Percentiles rank a stretch among this genome's conserved stretches.
phyloP scores from a whole-genome alignment of 2,797 vertebrate species.

The Rallus crepitans region DNA sequence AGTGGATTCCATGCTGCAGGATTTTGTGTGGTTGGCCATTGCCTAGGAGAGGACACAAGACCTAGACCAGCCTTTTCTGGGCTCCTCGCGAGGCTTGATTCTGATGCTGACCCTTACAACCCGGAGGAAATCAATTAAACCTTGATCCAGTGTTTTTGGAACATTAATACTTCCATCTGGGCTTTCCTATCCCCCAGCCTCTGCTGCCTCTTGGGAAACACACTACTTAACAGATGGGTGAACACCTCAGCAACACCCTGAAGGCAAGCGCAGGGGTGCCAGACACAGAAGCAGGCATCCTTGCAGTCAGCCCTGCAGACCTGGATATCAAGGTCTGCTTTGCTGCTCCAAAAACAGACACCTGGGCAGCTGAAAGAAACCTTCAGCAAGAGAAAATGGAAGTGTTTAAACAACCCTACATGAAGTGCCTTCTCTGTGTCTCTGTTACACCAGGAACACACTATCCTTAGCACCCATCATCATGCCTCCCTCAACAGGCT shows the following conservation, averaged over 20 bases:
- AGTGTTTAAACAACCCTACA: fast-evolving
- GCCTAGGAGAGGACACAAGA: neutral
- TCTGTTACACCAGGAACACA: neutral
- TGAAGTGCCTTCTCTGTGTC: neutral
- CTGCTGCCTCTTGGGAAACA: neutral
- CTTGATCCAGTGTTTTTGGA: neutral
- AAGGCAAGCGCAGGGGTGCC: neutral
- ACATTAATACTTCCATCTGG: neutral
- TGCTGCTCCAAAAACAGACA: neutral
- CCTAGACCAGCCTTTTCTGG: neutral
- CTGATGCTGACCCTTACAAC: neutral
- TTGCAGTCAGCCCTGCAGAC: fast-evolving
- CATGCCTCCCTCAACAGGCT: neutral
- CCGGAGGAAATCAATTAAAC: neutral
- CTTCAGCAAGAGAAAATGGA: neutral
- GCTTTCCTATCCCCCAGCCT: neutral
- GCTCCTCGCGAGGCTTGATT: neutral
- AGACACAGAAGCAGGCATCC: neutral
- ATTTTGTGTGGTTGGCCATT: neutral
- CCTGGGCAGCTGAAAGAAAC: neutral
- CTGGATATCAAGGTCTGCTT: neutral
- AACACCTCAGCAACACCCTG: fast-evolving
- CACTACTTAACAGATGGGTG: fast-evolving
- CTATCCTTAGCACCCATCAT: neutral
- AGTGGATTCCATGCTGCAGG: neutral